Conservation (phyloP, 2,797 vertebrate species). For the Holocentrus rufus region DNA sequence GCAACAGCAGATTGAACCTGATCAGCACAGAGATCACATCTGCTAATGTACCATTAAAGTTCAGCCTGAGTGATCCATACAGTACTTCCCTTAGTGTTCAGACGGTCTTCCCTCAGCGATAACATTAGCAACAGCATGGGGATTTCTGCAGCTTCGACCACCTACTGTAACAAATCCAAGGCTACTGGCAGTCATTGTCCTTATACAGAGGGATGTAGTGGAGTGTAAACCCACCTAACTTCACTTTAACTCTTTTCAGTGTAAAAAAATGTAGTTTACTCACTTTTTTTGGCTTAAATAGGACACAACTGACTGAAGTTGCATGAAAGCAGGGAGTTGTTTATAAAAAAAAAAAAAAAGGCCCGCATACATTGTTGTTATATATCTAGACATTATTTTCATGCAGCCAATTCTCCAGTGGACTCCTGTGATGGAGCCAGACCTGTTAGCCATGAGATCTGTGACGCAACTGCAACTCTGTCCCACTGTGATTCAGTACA, state of each 20-base stretch:
- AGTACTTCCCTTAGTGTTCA: background rate
- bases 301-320: no score
- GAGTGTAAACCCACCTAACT: background rate
- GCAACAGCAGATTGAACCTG: conserved; percentile 24
- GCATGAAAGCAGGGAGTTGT: no score
- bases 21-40: conserved; percentile 61
- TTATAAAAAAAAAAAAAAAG: no score
- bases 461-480: background rate
- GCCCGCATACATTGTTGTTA: no score
- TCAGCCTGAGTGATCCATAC: conserved; percentile 17
- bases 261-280: no score
- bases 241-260: background rate
- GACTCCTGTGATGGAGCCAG: background rate
- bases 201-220: background rate
- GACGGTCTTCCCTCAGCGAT: background rate
- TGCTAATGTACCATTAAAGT: conserved; percentile 38
- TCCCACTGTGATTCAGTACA: no score
- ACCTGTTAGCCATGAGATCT: background rate
- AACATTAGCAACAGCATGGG: background rate
- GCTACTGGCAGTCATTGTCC: background rate
- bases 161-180: background rate
- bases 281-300: no score
- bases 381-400: no score
- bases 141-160: background rate
- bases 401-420: no score